phyloP scores from a whole-genome alignment of 2,888 invertebrate species.

The Lithodes maja region DNA sequence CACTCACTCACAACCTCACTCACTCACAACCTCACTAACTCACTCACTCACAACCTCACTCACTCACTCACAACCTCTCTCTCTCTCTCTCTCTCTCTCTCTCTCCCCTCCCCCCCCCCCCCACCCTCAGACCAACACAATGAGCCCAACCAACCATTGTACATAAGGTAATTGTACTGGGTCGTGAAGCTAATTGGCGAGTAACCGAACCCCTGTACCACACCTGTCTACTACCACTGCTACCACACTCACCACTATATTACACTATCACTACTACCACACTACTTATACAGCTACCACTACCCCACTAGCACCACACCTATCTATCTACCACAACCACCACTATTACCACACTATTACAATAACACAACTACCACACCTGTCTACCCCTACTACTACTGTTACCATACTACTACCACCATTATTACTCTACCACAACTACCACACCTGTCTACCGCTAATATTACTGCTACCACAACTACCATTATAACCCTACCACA shows the following conservation, averaged over 20 bases:
- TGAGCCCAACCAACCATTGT: neutral
- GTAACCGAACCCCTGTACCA: neutral
- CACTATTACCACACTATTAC: neutral
- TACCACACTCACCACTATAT: neutral
- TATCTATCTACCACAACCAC: neutral
- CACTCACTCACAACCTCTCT: no score
- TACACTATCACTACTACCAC: neutral
- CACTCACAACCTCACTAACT: no score
- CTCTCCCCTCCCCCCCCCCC: neutral
- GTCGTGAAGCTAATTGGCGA: neutral
- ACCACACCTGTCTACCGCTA: neutral
- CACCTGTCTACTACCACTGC: neutral
- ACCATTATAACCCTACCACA: neutral
- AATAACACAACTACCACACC: neutral
- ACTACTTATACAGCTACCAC: neutral
- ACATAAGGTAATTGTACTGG: neutral
- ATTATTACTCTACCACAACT: neutral
- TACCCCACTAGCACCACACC: neutral
- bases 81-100: no score
- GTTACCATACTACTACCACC: neutral
- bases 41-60: no score
- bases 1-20: no score
- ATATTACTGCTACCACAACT: neutral
- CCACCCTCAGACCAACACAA: no score
- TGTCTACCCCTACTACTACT: neutral